These are phyloP conservation scores for Candidula unifasciata DNA, from an alignment of 2,888 invertebrate species.

Conservation along the genomic window DNA sequence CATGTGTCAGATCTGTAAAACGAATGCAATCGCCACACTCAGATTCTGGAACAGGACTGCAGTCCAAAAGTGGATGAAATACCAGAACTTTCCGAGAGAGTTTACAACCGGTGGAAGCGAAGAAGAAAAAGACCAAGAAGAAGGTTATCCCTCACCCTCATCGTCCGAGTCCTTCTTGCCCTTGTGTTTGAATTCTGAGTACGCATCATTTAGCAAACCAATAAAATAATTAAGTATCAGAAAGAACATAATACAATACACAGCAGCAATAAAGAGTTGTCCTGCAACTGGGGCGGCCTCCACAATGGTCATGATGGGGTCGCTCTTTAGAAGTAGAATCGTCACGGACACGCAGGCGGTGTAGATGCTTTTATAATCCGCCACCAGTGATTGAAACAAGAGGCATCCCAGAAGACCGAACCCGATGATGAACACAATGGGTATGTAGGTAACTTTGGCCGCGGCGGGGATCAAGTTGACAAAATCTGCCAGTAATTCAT, in stretches of 20 bases:
- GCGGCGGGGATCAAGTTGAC: neutral
- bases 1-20: too few species aligned
- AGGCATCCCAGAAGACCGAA: constrained; percentile 3
- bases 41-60: too few species aligned
- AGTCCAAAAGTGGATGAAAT: too few species aligned
- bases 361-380: neutral
- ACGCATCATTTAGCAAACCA: neutral
- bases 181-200: neutral
- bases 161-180: too few species aligned
- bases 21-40: too few species aligned
- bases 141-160: too few species aligned
- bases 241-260: neutral
- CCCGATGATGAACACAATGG: neutral
- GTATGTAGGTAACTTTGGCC: neutral
- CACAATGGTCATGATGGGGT: neutral
- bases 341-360: neutral
- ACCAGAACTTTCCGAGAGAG: too few species aligned
- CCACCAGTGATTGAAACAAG: neutral
- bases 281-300: neutral
- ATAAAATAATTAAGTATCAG: neutral
- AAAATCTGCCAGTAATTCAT: neutral
- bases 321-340: neutral
- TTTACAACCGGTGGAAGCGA: too few species aligned
- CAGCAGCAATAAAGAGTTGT: neutral
- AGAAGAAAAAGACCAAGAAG: too few species aligned